These are phyloP conservation scores for Pseudococcus viburni DNA, from an alignment of 2,888 invertebrate species.

Conservation along the genomic window DNA sequence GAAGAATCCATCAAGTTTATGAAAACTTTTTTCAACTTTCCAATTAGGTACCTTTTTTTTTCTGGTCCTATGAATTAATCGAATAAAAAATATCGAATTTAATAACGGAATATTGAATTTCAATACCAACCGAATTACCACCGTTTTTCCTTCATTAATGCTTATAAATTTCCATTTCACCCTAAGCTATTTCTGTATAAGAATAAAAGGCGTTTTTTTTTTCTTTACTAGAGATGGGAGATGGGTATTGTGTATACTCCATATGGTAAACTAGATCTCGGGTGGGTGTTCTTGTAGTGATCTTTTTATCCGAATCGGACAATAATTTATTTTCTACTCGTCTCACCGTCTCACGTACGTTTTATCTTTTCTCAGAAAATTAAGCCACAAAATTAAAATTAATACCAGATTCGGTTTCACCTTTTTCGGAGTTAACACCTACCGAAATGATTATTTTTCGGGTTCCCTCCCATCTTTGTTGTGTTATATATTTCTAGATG, in stretches of 20 bases:
- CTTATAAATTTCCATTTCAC: not conserved
- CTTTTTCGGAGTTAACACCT: conserved; percentile 17
- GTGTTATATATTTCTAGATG: not conserved
- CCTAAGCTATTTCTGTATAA: not conserved
- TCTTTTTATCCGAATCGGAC: conserved; percentile 4
- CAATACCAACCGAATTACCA: not conserved
- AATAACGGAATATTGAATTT: not conserved
- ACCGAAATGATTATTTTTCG: conserved; percentile 5
- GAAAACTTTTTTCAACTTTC: not conserved
- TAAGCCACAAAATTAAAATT: conserved; percentile 15
- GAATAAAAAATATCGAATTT: not conserved
- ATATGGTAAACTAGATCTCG: not conserved
- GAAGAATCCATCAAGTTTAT: no score
- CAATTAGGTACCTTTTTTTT: not conserved
- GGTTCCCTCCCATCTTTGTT: not conserved
- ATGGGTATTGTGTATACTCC: not conserved
- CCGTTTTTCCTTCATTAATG: not conserved
- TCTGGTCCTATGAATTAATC: not conserved
- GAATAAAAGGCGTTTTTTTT: not conserved
- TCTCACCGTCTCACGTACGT: not conserved
- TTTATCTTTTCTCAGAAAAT: conserved; percentile 25
- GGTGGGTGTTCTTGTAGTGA: not conserved
- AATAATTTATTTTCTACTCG: not conserved
- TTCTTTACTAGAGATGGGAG: not conserved
- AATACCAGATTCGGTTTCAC: conserved; percentile 6